Conservation (phyloP, 2,888 invertebrate genomes). For the Magallana nippona region DNA sequence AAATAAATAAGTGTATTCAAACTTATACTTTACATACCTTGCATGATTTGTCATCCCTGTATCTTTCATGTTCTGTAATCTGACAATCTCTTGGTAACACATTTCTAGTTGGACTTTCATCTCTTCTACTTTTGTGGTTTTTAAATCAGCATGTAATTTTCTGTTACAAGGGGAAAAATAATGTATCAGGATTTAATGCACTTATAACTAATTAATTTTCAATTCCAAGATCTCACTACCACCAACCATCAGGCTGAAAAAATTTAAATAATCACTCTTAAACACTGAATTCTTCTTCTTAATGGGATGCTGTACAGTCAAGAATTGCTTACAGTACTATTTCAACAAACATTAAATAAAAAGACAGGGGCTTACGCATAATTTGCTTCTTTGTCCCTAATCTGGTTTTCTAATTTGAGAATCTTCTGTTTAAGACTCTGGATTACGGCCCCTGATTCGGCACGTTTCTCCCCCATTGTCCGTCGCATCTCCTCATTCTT, state of each 20-base stretch:
- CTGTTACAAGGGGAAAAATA: constrained; percentile 59
- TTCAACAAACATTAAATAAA: background rate
- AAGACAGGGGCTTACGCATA: constrained; percentile 67
- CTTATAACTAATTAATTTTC: too few relatives aligned
- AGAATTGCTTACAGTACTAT: too few relatives aligned
- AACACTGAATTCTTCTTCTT: too few relatives aligned
- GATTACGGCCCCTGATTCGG: constrained; percentile 77
- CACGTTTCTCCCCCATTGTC: constrained; percentile 75
- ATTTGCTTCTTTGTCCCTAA: constrained; percentile 76
- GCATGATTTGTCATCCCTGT: constrained; percentile 60
- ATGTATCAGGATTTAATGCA: background rate
- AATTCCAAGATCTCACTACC: too few relatives aligned
- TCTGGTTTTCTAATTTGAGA: constrained; percentile 77
- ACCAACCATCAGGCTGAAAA: too few relatives aligned
- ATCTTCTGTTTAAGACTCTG: constrained; percentile 79
- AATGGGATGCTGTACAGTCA: too few relatives aligned
- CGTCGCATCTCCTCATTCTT: constrained; percentile 77
- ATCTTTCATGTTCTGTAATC: constrained; percentile 74
- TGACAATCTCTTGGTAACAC: constrained; percentile 75
- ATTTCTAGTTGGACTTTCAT: constrained; percentile 77
- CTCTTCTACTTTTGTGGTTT: constrained; percentile 78
- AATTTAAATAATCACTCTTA: too few relatives aligned
- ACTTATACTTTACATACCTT: constrained; percentile 44
- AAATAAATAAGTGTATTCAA: too few relatives aligned
- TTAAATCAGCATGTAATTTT: constrained; percentile 78